A percentile compares a stretch with the other conserved stretches of the same genome.
These are phyloP conservation scores for Acholoe squamosa DNA, from an alignment of 2,888 invertebrate species.

Conservation along the genomic window DNA sequence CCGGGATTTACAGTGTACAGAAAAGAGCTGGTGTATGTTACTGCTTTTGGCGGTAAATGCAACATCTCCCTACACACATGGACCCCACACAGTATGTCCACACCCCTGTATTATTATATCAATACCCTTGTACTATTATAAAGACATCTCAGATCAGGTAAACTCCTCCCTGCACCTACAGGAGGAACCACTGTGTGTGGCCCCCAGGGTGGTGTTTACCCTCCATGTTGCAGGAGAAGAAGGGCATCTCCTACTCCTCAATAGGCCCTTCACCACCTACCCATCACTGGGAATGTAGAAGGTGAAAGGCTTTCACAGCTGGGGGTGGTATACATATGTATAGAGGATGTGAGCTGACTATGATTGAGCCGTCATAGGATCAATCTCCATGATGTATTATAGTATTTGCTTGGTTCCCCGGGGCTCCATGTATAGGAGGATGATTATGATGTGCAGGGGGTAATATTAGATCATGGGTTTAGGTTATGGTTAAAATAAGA, in stretches of 20 bases:
- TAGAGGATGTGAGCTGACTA: background rate
- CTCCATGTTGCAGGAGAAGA: background rate
- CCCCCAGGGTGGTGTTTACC: background rate
- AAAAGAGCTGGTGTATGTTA: too few relatives aligned
- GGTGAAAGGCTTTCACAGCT: background rate
- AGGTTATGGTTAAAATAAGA: too few relatives aligned
- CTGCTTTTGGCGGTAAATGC: too few relatives aligned
- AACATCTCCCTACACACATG: too few relatives aligned
- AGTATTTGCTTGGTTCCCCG: too few relatives aligned
- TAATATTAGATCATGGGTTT: too few relatives aligned
- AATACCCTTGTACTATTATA: too few relatives aligned
- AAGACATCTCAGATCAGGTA: background rate
- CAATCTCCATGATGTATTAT: background rate
- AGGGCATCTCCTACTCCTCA: background rate
- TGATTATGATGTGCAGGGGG: too few relatives aligned
- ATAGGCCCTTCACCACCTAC: background rate
- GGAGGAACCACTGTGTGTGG: slow-evolving; percentile 1
- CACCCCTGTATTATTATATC: too few relatives aligned
- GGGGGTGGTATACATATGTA: slow-evolving; percentile 19
- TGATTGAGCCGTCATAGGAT: slow-evolving; percentile 19
- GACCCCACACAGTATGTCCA: too few relatives aligned
- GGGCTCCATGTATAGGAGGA: too few relatives aligned
- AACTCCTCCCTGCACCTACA: background rate
- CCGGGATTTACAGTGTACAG: too few relatives aligned
- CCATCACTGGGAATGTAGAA: background rate